A percentile compares a stretch with the other conserved stretches of the same genome.
Evolutionary conservation across 2,113 vertebrate species (phyloP).

Genomic region (Apeltes quadracus): DNA sequence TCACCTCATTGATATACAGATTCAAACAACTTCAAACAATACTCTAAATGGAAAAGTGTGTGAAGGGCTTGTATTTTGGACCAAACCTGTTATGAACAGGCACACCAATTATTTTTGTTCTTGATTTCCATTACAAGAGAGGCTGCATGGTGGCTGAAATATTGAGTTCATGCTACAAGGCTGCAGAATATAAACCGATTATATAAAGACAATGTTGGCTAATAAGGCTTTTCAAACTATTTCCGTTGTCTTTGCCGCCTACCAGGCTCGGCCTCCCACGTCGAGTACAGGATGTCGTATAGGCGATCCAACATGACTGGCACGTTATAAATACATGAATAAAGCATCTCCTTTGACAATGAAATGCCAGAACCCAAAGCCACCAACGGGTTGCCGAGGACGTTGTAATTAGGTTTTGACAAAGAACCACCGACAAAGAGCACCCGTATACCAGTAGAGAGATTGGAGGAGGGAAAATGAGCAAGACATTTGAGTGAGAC

Average conservation of each 20-base stretch:
- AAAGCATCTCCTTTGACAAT: background rate
- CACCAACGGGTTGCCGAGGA: background rate
- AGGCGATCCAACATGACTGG: slow-evolving; percentile 16
- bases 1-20: background rate
- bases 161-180: background rate
- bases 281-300: slow-evolving; percentile 6
- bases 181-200: background rate
- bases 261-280: slow-evolving; percentile 14
- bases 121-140: background rate
- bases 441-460: background rate
- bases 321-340: background rate
- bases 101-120: background rate
- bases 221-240: slow-evolving; percentile 2
- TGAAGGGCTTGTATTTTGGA: background rate
- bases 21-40: background rate
- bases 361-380: background rate
- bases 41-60: background rate
- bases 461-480: slow-evolving; percentile 11
- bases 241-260: background rate
- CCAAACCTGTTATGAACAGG: no score
- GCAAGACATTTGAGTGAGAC: slow-evolving; percentile 28
- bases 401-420: background rate
- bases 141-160: background rate
- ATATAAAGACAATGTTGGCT: background rate
- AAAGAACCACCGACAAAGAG: background rate